Conservation (phyloP, 2,113 vertebrate genomes). For the Prinia subflava region DNA sequence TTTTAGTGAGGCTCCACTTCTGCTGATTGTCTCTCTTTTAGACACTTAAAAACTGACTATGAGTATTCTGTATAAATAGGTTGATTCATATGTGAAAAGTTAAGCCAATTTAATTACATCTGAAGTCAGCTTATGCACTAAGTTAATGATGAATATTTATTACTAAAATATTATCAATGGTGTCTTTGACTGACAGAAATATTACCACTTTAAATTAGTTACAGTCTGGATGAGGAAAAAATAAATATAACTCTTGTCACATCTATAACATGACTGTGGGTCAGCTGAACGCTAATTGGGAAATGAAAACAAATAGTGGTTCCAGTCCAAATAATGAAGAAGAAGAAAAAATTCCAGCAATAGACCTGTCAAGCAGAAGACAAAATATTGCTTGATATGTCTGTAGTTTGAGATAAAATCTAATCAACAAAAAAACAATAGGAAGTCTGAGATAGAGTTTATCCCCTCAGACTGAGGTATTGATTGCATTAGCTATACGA, state of each 20-base stretch:
- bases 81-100: neutral
- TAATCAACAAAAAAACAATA: conserved; percentile 41
- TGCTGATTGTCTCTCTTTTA: neutral
- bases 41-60: neutral
- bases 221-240: neutral
- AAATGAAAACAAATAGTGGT: conserved; percentile 24
- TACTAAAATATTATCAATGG: neutral
- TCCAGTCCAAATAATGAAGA: conserved; percentile 11
- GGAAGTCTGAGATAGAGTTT: conserved; percentile 11
- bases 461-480: conserved; percentile 16
- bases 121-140: neutral
- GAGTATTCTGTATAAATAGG: neutral
- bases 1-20: neutral
- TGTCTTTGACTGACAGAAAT: neutral
- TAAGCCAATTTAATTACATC: conserved; percentile 13
- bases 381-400: conserved; percentile 24
- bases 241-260: neutral
- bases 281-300: conserved; percentile 32
- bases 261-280: neutral
- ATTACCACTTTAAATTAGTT: conserved; percentile 7
- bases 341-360: conserved; percentile 4
- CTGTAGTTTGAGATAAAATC: conserved; percentile 45
- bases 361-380: conserved; percentile 23
- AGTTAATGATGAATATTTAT: conserved; percentile 40
- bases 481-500: conserved; percentile 26